Conservation (phyloP, 2,113 vertebrate species). For the Calyptommatus sinebrachiatus region DNA sequence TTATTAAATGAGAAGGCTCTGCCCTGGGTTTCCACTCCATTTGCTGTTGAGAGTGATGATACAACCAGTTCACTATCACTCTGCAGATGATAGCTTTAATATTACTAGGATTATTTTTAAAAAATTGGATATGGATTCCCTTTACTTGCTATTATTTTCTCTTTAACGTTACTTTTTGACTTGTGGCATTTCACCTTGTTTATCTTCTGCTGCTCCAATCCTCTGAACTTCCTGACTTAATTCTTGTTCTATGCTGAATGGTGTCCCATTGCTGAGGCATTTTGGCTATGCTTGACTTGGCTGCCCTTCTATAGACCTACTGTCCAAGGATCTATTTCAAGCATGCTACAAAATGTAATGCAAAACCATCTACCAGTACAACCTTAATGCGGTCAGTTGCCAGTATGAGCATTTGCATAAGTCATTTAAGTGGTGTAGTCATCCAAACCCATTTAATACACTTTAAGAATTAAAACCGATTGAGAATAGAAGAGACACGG, state of each 20-base stretch:
- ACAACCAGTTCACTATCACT: no score
- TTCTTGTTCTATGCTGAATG: not conserved
- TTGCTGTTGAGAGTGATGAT: no score
- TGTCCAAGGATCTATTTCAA: not conserved
- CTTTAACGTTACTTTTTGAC: no score
- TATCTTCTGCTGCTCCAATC: not conserved
- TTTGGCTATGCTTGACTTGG: not conserved
- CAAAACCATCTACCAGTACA: not conserved
- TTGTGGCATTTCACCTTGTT: not conserved
- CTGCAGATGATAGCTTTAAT: no score
- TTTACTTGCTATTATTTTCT: no score
- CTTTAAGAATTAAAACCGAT: no score
- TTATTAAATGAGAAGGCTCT: no score
- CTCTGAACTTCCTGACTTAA: not conserved
- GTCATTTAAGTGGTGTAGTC: not conserved
- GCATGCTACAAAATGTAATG: not conserved
- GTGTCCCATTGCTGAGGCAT: not conserved
- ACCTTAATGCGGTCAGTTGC: not conserved
- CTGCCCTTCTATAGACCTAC: not conserved
- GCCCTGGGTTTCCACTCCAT: no score
- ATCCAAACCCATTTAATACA: no score
- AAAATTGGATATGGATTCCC: no score
- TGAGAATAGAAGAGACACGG: no score
- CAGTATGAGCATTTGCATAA: not conserved
- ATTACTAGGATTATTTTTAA: no score